phyloP scores from a whole-genome alignment of 2,797 vertebrate genomes.

The Ctenosaura bakeri region DNA sequence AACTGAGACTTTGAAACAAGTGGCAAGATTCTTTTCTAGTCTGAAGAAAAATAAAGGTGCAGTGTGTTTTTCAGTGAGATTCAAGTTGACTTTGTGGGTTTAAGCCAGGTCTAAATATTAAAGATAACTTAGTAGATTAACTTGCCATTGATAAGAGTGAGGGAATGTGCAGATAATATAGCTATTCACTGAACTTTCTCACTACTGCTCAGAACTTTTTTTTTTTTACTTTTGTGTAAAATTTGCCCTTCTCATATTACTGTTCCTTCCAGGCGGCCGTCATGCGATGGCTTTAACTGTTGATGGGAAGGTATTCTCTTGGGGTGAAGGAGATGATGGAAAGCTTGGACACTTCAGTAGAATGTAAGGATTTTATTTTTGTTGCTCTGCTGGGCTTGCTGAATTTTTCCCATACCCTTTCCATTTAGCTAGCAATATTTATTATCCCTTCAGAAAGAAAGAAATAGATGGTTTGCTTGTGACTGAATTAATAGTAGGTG shows the following conservation, averaged over 20 bases:
- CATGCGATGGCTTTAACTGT: conserved; percentile 98
- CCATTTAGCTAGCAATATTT: neutral
- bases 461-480: neutral
- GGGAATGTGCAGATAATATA: neutral
- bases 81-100: neutral
- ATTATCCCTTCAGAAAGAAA: neutral
- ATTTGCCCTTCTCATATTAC: neutral
- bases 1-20: neutral
- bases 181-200: neutral
- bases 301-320: conserved; percentile 97
- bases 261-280: conserved; percentile 86
- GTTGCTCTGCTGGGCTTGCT: neutral
- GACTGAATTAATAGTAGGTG: neutral
- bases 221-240: neutral
- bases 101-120: conserved; percentile 6
- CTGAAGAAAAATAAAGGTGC: neutral
- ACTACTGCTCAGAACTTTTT: neutral
- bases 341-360: conserved; percentile 98
- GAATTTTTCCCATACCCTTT: neutral
- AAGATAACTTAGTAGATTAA: neutral
- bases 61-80: neutral
- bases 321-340: conserved; percentile 98
- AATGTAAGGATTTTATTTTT: conserved; percentile 84
- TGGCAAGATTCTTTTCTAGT: neutral
- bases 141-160: neutral